Evolutionary conservation across 1,140 invertebrate genomes (phyloP).

Genomic region (Probaryconus sp.): DNA sequence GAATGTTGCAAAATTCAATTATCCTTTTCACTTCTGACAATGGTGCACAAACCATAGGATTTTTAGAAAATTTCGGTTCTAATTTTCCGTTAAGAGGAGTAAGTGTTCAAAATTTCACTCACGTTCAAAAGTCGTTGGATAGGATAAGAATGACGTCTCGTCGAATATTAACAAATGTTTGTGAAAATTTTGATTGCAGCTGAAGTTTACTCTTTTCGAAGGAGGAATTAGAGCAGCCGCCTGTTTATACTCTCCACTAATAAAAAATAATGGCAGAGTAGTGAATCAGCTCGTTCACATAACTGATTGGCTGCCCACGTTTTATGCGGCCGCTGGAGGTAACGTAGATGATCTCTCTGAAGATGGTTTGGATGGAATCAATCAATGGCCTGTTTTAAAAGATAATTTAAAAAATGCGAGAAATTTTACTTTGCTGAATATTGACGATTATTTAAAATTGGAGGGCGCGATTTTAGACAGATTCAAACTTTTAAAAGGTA

Average conservation of each 20-base stretch:
- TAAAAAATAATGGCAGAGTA: conserved; percentile 77
- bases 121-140: not conserved
- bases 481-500: conserved; percentile 70
- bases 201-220: conserved; percentile 80
- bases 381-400: conserved; percentile 77
- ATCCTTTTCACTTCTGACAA: conserved; percentile 87
- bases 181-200: conserved; percentile 54
- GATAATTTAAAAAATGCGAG: not conserved
- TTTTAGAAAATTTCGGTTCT: conserved; percentile 81
- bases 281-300: conserved; percentile 83
- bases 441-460: conserved; percentile 54
- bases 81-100: conserved; percentile 85
- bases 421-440: conserved; percentile 66
- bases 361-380: conserved; percentile 73
- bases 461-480: conserved; percentile 61
- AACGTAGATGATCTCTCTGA: conserved; percentile 69
- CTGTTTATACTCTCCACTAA: conserved; percentile 79
- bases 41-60: conserved; percentile 80
- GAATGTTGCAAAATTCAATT: conserved; percentile 83
- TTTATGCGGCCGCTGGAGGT: conserved; percentile 79
- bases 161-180: not conserved
- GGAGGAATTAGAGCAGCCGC: conserved; percentile 83
- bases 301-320: conserved; percentile 86
- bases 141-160: not conserved
- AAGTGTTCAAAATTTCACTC: conserved; percentile 49